These are phyloP conservation scores for Epizoanthus scotinus DNA, from an alignment of 92 coral and sea anemone genomes.

Conservation along the genomic window DNA sequence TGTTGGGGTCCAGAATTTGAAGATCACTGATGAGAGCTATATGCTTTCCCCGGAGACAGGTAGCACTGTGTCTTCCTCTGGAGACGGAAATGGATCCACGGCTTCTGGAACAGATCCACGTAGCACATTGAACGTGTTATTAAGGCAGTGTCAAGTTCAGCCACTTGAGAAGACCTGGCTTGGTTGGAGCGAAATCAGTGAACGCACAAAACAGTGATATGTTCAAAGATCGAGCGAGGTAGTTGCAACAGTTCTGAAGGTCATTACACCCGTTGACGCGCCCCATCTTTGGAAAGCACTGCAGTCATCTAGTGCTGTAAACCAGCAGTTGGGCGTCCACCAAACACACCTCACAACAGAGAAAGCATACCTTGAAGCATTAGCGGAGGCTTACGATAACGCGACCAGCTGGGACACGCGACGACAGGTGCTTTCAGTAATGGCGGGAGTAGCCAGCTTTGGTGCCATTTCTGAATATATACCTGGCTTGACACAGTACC, in stretches of 20 bases:
- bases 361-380: constrained; percentile 22
- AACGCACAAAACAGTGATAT: constrained; percentile 46
- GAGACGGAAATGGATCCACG: constrained; percentile 22
- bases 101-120: background rate
- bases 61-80: constrained; percentile 51
- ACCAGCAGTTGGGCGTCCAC: constrained; percentile 28
- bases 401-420: constrained; percentile 12
- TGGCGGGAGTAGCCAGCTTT: constrained; percentile 10
- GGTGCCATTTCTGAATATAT: constrained; percentile 8
- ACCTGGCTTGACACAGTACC: constrained; percentile 52
- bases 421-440: background rate
- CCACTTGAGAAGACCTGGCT: constrained; percentile 52
- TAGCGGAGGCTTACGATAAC: constrained; percentile 6
- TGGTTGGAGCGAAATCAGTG: constrained; percentile 50
- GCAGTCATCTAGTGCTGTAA: constrained; percentile 26
- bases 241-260: constrained; percentile 42
- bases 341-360: constrained; percentile 34
- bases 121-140: constrained; percentile 30
- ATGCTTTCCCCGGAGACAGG: constrained; percentile 37
- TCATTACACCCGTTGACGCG: constrained; percentile 53
- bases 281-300: constrained; percentile 44
- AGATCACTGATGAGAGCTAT: constrained; percentile 37
- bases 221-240: constrained; percentile 44
- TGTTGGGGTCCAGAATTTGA: constrained; percentile 11
- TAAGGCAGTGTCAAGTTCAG: constrained; percentile 37